Evolutionary conservation across 2,113 vertebrate genomes (phyloP), one percentile per base, ranked within the genome.

Genomic region (Myrmecophaga tridactyla): DNA sequence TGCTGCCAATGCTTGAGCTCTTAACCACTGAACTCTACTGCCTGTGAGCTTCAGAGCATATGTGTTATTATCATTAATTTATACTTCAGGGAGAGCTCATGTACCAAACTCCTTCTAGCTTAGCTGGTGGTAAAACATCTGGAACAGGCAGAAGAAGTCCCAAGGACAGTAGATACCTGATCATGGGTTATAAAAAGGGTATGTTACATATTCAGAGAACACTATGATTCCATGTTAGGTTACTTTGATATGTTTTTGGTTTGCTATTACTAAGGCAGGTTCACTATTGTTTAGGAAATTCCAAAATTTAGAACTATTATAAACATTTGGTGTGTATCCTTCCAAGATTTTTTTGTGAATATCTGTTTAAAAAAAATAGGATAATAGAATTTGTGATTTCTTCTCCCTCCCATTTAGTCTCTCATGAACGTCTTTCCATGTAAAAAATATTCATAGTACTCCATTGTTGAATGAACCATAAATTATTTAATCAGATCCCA

Each of bases 371-470:
- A 76, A 83, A 78, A 81, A 77, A 65, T 72, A 27, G 13, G 41
- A 53, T 78, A 53, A 80, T 70, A n/a, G 23, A 81, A 4, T 77
- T 96, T 86, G 86, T 89, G 63, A 88, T 76, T 14, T 36, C n/a
- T 0, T 53, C 1, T 7, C 18, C 6, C 4, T n/a, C 48, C 5
- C 36, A 76, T 77, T 96, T 87, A 43, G 65, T 60, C 34, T 65
- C 4, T 92, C 62, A n/a, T 83, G 34, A 73, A 95, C 8, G 73
- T 43, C 29, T 89, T 90, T 94, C 39, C 36, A 43, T 77, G 25
- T 87, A 31, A 95, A 72, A 92, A 60, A 39, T 60, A 93, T 72
- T 88, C 20, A n/a, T 80, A 60, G 25, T 39, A 39, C 82, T 84
- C 39, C 86, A 12, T 83, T 60, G 11, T 84, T 69, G 34, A 18